Percentiles rank a stretch among this genome's conserved stretches.
Conservation (phyloP, 2,113 vertebrate species). For the Albula goreensis region DNA sequence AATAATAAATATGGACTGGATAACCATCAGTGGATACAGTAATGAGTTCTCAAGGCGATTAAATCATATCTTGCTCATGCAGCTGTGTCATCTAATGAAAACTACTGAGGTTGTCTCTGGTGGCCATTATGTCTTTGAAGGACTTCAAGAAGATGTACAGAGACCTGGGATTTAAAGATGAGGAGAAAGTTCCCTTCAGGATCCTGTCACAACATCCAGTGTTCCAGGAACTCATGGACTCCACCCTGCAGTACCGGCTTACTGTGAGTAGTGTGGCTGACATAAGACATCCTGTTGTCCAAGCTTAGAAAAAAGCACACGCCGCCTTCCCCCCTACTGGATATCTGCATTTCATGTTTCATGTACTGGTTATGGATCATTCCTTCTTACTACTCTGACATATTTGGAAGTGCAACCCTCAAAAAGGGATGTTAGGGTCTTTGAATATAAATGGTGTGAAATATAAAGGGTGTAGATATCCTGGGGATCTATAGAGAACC, state of each 20-base stretch:
- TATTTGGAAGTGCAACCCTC: too few species aligned
- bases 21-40: not conserved
- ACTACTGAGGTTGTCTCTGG: not conserved
- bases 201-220: constrained; percentile 77
- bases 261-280: constrained; percentile 68
- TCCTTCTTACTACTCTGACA: too few species aligned
- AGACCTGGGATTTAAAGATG: constrained; percentile 67
- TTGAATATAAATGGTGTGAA: too few species aligned
- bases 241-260: constrained; percentile 68
- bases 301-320: not conserved
- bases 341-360: too few species aligned
- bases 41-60: not conserved
- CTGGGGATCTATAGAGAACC: too few species aligned
- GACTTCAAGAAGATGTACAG: constrained; percentile 67
- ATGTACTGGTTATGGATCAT: too few species aligned
- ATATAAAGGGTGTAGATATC: too few species aligned
- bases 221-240: constrained; percentile 74
- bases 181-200: constrained; percentile 67
- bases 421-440: too few species aligned
- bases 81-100: not conserved
- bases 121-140: constrained; percentile 29
- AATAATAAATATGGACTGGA: not conserved
- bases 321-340: too few species aligned
- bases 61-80: not conserved
- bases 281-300: not conserved